A percentile compares a stretch with the other conserved stretches of the same genome.
These are phyloP conservation scores for Pollenia amentaria DNA, from an alignment of 2,888 invertebrate species.

Conservation along the genomic window DNA sequence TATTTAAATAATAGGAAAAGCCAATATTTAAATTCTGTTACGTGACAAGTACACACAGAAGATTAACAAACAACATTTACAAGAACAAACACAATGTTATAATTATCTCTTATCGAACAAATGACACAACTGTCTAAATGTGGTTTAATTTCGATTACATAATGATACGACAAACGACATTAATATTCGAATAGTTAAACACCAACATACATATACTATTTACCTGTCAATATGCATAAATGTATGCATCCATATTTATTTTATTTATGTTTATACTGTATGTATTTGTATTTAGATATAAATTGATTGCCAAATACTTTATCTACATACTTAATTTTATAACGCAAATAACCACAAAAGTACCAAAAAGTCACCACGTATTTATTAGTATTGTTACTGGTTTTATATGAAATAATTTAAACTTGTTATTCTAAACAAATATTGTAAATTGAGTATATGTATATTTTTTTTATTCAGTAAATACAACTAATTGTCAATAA, in stretches of 20 bases:
- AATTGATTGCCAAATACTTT: too few relatives aligned
- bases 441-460: slow-evolving; percentile 7
- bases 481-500: slow-evolving; percentile 31
- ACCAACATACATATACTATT: slow-evolving; percentile 1
- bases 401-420: neutral
- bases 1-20: neutral
- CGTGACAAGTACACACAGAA: slow-evolving; percentile 19
- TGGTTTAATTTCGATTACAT: slow-evolving; percentile 32
- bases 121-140: slow-evolving; percentile 43
- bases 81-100: neutral
- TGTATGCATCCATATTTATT: neutral
- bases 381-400: slow-evolving; percentile 44
- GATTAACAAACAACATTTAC: slow-evolving; percentile 38
- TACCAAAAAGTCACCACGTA: slow-evolving; percentile 67
- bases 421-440: slow-evolving; percentile 13
- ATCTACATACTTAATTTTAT: slow-evolving; percentile 17
- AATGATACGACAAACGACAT: slow-evolving; percentile 26
- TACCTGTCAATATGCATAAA: neutral
- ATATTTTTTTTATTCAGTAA: neutral
- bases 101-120: slow-evolving; percentile 49
- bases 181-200: slow-evolving; percentile 31
- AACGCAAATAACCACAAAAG: slow-evolving; percentile 51
- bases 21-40: slow-evolving; percentile 20
- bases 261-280: neutral
- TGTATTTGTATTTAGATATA: neutral